These are phyloP conservation scores for Rhabdomys dilectus DNA, from an alignment of 2,113 vertebrate genomes.

Conservation along the genomic window DNA sequence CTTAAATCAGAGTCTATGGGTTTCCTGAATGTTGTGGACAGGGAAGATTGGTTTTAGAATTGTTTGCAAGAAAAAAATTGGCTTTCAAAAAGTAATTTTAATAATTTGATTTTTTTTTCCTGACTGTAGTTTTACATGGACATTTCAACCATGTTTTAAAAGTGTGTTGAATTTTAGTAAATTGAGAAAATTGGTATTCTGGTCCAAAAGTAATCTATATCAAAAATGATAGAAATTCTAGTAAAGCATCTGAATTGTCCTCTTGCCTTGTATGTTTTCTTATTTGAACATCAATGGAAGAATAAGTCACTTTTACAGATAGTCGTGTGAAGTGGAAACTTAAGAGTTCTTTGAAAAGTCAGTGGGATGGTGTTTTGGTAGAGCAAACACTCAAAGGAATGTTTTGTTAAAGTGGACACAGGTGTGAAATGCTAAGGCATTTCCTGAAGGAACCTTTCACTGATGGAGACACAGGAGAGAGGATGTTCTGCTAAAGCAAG, in stretches of 20 bases:
- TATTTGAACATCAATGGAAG: neutral
- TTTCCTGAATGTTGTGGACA: neutral
- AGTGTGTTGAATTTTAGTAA: neutral
- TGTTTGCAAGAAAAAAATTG: neutral
- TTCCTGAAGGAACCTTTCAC: no score
- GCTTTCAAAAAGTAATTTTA: neutral
- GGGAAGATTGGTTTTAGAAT: constrained; percentile 27
- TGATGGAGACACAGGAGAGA: no score
- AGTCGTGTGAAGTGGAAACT: no score
- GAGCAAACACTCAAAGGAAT: no score
- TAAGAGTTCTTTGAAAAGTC: no score
- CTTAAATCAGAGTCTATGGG: neutral
- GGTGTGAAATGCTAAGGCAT: no score
- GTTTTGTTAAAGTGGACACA: no score
- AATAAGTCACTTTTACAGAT: neutral
- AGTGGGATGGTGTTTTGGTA: no score
- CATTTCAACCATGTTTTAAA: neutral
- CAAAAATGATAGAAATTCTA: neutral
- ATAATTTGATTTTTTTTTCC: neutral
- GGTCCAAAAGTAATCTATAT: neutral
- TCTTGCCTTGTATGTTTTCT: neutral
- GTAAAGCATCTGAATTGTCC: neutral
- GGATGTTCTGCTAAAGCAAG: no score
- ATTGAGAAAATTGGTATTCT: neutral
- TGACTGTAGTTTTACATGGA: neutral